Conservation (phyloP, 1,140 invertebrate genomes). For the Eumeta japonica region DNA sequence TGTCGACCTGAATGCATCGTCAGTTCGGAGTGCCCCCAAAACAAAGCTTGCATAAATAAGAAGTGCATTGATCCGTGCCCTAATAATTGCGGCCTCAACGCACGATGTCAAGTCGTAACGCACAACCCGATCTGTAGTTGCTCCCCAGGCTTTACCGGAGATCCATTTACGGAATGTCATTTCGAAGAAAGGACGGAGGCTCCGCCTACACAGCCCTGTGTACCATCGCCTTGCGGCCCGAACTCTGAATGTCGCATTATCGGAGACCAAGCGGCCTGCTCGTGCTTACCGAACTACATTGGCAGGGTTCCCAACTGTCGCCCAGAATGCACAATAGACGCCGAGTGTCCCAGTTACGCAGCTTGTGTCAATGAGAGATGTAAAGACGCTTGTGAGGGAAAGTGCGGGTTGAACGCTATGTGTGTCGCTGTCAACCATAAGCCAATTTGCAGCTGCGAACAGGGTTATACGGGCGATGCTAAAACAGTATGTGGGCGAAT, state of each 20-base stretch:
- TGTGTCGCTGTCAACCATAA: slow-evolving; percentile 67
- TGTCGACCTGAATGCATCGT: slow-evolving; percentile 82
- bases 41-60: slow-evolving; percentile 78
- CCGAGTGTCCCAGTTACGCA: slow-evolving; percentile 65
- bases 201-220: slow-evolving; percentile 54
- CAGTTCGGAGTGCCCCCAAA: slow-evolving; percentile 78
- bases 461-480: slow-evolving; percentile 58
- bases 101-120: slow-evolving; percentile 79
- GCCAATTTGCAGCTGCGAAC: slow-evolving; percentile 58
- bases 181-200: slow-evolving; percentile 60
- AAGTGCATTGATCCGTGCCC: slow-evolving; percentile 81
- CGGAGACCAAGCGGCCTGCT: slow-evolving; percentile 74
- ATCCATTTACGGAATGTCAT: slow-evolving; percentile 72
- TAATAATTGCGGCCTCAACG: slow-evolving; percentile 76
- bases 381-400: slow-evolving; percentile 69
- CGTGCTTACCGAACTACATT: slow-evolving; percentile 70
- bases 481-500: slow-evolving; percentile 42
- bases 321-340: slow-evolving; percentile 73
- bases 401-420: slow-evolving; percentile 67
- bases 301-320: slow-evolving; percentile 74
- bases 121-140: slow-evolving; percentile 83
- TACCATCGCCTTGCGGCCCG: slow-evolving; percentile 77
- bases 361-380: slow-evolving; percentile 72
- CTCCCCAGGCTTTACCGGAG: slow-evolving; percentile 70
- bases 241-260: slow-evolving; percentile 76